Base-by-base conservation (phyloP, 2,888 invertebrate species). In the Cephus nigrinus region DNA sequence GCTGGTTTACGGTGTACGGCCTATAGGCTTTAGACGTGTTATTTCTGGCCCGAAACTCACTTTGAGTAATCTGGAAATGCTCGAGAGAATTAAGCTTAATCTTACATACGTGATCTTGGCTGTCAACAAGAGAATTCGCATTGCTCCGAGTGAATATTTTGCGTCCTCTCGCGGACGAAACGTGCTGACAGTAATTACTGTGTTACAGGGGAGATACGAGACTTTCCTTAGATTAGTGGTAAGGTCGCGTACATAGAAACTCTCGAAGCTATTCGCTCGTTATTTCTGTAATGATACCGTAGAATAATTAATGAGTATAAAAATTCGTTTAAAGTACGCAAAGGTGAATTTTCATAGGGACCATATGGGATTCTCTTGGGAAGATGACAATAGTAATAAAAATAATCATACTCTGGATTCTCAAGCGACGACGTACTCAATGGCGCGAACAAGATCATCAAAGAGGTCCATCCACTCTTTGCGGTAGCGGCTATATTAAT, bases 371-470 rank as follows among this genome's bases (percentile, higher is more conserved):
- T 55, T 55, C 23, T 55, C 55, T 55, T 23, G 23, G 9, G 55
- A 15, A 55, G 55, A 23, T 55, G 23, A 23, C 15, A 23, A 55
- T 55, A 23, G 55, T 23, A 55, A 55, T 9, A 23, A 55, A 55
- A 40, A 55, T 9, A 2, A 15, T 55, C 23, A 9, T 55, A 23
- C 55, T 55, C 5, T 23, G 55, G 2, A 9, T 55, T 55, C 15
- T 23, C 75, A 80, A 77, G 77, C 78, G 81, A 74, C 80, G 86
- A 86, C 87, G 85, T 76, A 80, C 82, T 82, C 83, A 81, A 88
- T 86, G 86, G 86, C 79, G 88, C 84, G 88, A 88, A 88, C 88
- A 88, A 86, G 87, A 88, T 88, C 87, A 86, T 88, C 88, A 88
- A 88, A 88, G 87, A 80, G 80, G 74, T 40, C 69, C 71, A 68